Conservation (phyloP, 2,113 vertebrate species). For the Anolis carolinensis region DNA sequence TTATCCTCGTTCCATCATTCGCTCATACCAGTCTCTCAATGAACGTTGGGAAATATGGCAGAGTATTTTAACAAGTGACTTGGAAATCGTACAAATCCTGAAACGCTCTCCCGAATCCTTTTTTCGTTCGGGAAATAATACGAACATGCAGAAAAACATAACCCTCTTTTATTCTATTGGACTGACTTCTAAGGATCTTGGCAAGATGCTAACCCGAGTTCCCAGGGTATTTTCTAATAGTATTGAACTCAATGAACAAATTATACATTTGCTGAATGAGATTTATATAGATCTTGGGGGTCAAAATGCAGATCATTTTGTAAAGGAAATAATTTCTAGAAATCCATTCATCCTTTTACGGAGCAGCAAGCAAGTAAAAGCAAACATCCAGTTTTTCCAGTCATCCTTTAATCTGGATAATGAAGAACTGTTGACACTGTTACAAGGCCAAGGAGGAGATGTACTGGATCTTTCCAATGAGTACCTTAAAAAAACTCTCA, state of each 20-base stretch:
- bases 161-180: conserved; percentile 77
- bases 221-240: conserved; percentile 83
- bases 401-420: conserved; percentile 66
- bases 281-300: conserved; percentile 69
- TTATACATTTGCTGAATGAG: conserved; percentile 73
- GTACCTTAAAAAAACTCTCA: conserved; percentile 73
- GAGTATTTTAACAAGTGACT: conserved; percentile 72
- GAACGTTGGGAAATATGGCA: conserved; percentile 82
- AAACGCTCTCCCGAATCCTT: conserved; percentile 81
- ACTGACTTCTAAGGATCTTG: conserved; percentile 72
- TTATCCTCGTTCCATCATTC: conserved; percentile 78
- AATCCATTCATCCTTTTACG: conserved; percentile 81
- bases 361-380: conserved; percentile 78
- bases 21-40: conserved; percentile 74
- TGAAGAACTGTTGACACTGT: conserved; percentile 71
- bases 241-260: conserved; percentile 77
- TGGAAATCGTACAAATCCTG: conserved; percentile 78
- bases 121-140: conserved; percentile 81
- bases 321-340: conserved; percentile 74
- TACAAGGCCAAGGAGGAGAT: conserved; percentile 70
- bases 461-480: conserved; percentile 79
- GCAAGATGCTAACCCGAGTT: conserved; percentile 75
- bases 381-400: conserved; percentile 75
- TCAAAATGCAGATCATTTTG: conserved; percentile 69
- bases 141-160: conserved; percentile 79